A percentile compares a stretch with the other conserved stretches of the same genome.
Conservation (phyloP, 2,888 invertebrate species). For the Pseudococcus longispinus region DNA sequence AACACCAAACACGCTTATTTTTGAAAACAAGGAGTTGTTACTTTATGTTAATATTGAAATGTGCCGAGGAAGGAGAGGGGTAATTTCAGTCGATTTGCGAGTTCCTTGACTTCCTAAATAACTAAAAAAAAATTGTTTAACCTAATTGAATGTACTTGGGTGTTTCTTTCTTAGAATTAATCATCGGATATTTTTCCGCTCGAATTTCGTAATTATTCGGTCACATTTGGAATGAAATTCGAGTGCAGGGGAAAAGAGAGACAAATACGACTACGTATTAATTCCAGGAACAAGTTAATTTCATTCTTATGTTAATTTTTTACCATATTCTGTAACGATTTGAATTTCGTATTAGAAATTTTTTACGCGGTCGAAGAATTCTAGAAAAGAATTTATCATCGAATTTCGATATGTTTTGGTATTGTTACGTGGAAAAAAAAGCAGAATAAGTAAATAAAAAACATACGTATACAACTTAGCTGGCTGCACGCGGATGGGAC, state of each 20-base stretch:
- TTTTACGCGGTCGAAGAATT: background rate
- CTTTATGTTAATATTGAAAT: too few relatives aligned
- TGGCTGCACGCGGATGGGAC: background rate
- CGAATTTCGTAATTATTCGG: background rate
- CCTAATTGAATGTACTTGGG: background rate
- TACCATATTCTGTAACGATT: background rate
- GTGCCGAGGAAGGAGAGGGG: background rate
- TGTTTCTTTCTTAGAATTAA: background rate
- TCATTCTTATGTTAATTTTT: conserved; percentile 1
- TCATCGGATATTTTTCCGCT: background rate
- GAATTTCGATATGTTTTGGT: background rate
- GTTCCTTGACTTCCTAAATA: background rate
- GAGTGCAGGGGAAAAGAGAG: background rate
- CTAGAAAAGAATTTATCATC: background rate
- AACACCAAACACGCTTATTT: too few relatives aligned
- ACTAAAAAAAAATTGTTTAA: background rate
- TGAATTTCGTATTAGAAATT: background rate
- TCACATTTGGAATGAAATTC: background rate
- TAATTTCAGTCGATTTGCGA: background rate
- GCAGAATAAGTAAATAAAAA: background rate
- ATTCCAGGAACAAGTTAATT: background rate
- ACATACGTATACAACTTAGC: background rate
- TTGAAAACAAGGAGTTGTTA: too few relatives aligned
- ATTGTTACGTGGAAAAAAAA: background rate
- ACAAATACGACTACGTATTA: background rate